Conservation (phyloP, 2,888 invertebrate species). For the Sarcophaga variegata region DNA sequence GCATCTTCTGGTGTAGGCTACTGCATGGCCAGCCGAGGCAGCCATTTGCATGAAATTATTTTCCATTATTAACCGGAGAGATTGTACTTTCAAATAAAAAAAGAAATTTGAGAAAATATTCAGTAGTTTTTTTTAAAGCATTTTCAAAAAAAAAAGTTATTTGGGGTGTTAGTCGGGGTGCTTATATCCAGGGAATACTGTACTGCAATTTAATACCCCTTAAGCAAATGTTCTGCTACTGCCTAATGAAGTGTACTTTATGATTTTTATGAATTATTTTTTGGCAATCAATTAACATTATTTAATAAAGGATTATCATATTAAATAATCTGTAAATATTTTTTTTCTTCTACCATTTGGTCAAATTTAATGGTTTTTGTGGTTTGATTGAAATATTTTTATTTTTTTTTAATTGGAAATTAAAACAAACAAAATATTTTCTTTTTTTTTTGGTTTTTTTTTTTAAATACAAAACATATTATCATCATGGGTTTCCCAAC, state of each 20-base stretch:
- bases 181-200: too few relatives aligned
- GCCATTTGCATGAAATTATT: too few relatives aligned
- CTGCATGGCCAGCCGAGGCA: too few relatives aligned
- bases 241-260: conserved; percentile 1
- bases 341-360: background rate
- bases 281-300: conserved; percentile 16
- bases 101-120: too few relatives aligned
- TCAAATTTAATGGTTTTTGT: conserved; percentile 31
- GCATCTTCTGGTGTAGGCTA: too few relatives aligned
- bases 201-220: background rate
- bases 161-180: too few relatives aligned
- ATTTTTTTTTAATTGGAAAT: background rate
- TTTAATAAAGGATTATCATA: conserved; percentile 32
- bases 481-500: conserved; percentile 7
- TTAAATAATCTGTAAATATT: conserved; percentile 27
- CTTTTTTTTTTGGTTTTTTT: too few relatives aligned
- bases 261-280: background rate
- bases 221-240: conserved; percentile 9
- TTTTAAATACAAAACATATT: background rate
- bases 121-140: too few relatives aligned
- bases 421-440: background rate
- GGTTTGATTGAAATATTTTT: conserved; percentile 48
- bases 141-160: too few relatives aligned
- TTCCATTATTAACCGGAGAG: too few relatives aligned
- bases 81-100: too few relatives aligned